Evolutionary conservation across 2,888 invertebrate species (phyloP).

Genomic region (Himalopsyche japonica): DNA sequence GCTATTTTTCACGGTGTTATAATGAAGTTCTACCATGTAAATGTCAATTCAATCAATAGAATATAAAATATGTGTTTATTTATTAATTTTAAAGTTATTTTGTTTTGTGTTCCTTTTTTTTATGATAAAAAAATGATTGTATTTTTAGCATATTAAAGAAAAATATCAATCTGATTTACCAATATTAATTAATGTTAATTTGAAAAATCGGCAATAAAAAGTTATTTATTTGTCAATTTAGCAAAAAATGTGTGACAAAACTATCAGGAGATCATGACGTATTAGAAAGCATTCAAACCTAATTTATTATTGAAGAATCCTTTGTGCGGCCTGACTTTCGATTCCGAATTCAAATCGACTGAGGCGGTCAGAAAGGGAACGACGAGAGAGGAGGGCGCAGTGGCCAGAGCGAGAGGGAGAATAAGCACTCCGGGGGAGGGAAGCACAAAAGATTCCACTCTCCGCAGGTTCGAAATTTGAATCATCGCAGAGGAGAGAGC

Average conservation of each 20-base stretch:
- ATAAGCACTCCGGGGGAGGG: not conserved
- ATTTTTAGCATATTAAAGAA: too few relatives aligned
- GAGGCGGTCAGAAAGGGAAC: not conserved
- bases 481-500: constrained; percentile 6
- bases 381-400: not conserved
- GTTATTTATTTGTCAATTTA: not conserved
- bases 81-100: too few relatives aligned
- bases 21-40: too few relatives aligned
- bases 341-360: not conserved
- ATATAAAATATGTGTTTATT: too few relatives aligned
- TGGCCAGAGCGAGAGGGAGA: not conserved
- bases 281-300: not conserved
- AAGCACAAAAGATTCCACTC: not conserved
- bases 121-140: too few relatives aligned
- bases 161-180: too few relatives aligned
- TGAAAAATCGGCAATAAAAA: too few relatives aligned
- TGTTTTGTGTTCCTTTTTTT: too few relatives aligned
- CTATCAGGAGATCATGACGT: not conserved
- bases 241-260: not conserved
- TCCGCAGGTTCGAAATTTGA: not conserved
- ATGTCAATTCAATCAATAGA: too few relatives aligned
- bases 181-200: too few relatives aligned
- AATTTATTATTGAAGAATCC: not conserved
- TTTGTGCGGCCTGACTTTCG: not conserved
- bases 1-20: too few relatives aligned